Conservation (phyloP, 2,888 invertebrate species). For the Nyleta sp. region DNA sequence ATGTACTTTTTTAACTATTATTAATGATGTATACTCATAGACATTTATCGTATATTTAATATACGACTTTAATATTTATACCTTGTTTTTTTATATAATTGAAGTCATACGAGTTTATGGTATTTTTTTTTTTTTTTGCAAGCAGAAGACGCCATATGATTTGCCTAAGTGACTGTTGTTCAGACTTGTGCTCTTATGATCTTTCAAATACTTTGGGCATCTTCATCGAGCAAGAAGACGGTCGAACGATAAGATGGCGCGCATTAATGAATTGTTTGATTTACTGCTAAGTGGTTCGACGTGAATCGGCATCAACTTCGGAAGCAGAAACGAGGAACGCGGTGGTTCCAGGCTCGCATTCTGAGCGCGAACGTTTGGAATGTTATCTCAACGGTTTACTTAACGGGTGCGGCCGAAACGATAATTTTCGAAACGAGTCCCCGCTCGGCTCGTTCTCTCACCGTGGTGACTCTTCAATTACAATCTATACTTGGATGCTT, state of each 20-base stretch:
- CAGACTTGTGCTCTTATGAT: too few relatives aligned
- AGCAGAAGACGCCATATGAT: too few relatives aligned
- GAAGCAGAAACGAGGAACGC: constrained; percentile 67
- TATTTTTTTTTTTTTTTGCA: too few relatives aligned
- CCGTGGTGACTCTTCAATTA: background rate
- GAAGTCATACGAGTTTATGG: too few relatives aligned
- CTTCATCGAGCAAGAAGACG: constrained; percentile 53
- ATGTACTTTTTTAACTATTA: too few relatives aligned
- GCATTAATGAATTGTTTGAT: constrained; percentile 22
- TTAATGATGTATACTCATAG: too few relatives aligned
- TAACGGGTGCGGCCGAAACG: constrained; percentile 59
- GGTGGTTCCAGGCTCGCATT: constrained; percentile 67
- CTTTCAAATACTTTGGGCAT: constrained; percentile 46
- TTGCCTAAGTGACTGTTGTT: too few relatives aligned
- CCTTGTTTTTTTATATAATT: too few relatives aligned
- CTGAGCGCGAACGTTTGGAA: constrained; percentile 76
- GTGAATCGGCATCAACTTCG: constrained; percentile 49
- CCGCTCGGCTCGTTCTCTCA: too few relatives aligned
- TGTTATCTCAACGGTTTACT: constrained; percentile 72
- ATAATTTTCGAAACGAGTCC: constrained; percentile 34
- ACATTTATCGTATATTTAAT: too few relatives aligned
- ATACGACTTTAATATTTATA: too few relatives aligned
- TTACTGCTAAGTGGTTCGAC: constrained; percentile 51
- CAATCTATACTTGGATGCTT: background rate
- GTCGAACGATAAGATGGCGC: constrained; percentile 45